Percentiles rank a stretch among this genome's conserved stretches.
phyloP scores from a whole-genome alignment of 2,888 invertebrate species.

The Eretmocerus hayati region DNA sequence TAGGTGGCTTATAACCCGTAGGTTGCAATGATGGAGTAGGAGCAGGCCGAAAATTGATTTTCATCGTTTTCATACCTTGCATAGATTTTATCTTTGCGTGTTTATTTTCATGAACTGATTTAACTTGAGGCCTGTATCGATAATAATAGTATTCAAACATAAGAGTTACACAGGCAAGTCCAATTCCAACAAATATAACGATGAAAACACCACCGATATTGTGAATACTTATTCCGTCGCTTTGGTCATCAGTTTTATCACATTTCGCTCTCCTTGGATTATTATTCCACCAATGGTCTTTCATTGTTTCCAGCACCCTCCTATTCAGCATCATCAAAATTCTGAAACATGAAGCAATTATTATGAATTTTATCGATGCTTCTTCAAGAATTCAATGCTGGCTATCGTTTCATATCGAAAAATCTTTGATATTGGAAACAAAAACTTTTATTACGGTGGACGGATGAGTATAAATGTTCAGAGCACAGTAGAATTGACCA shows the following conservation, averaged over 20 bases:
- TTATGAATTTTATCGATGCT: too few relatives aligned
- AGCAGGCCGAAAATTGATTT: constrained; percentile 36
- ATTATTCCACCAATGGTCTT: constrained; percentile 94
- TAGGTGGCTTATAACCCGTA: not conserved
- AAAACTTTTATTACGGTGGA: too few relatives aligned
- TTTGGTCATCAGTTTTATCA: constrained; percentile 84
- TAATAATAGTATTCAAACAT: constrained; percentile 95
- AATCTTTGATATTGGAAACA: too few relatives aligned
- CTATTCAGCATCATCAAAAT: constrained; percentile 90
- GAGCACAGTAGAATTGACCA: too few relatives aligned
- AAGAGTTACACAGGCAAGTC: constrained; percentile 81
- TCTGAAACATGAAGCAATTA: too few relatives aligned
- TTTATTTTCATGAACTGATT: not conserved
- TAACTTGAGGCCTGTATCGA: constrained; percentile 57
- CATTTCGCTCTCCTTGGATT: constrained; percentile 72
- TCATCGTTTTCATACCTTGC: constrained; percentile 28
- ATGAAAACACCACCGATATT: constrained; percentile 98
- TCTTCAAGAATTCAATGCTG: too few relatives aligned
- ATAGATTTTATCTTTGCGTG: constrained; percentile 6
- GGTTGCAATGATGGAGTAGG: constrained; percentile 22
- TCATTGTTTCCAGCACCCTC: constrained; percentile 83
- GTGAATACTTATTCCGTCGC: constrained; percentile 94
- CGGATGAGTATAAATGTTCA: too few relatives aligned
- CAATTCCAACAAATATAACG: constrained; percentile 93
- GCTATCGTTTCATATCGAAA: too few relatives aligned